Conservation (phyloP, 2,888 invertebrate species). For the Synergus laeviventris region DNA sequence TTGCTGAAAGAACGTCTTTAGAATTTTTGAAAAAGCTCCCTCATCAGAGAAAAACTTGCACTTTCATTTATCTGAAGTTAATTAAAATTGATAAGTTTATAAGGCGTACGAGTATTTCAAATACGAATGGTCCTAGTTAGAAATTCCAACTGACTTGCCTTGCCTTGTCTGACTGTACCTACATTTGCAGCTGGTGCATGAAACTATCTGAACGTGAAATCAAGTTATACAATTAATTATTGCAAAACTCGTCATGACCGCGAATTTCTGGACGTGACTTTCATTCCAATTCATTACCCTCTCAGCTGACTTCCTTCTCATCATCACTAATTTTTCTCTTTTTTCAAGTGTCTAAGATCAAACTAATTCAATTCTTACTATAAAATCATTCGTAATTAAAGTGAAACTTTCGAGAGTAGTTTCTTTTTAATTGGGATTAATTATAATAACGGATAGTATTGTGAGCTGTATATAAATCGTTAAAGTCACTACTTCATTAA, state of each 20-base stretch:
- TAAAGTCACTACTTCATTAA: background rate
- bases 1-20: conserved; percentile 35
- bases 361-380: background rate
- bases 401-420: background rate
- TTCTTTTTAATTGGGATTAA: background rate
- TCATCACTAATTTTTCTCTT: background rate
- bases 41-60: background rate
- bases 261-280: conserved; percentile 22
- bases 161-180: conserved; percentile 4
- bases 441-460: background rate
- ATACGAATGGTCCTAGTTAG: conserved; percentile 32
- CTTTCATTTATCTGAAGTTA: background rate
- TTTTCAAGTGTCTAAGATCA: background rate
- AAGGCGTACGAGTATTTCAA: background rate
- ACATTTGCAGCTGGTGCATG: background rate
- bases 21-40: background rate
- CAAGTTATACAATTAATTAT: conserved; percentile 26
- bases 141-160: conserved; percentile 34
- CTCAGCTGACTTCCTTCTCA: background rate
- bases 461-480: background rate
- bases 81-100: background rate
- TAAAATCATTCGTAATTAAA: background rate
- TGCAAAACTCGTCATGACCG: conserved; percentile 5
- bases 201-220: conserved; percentile 17
- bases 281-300: background rate